Evolutionary conservation across 1,140 invertebrate genomes (phyloP), one percentile per base, ranked within the genome.

Genomic region (Lamellibrachia luymesi): DNA sequence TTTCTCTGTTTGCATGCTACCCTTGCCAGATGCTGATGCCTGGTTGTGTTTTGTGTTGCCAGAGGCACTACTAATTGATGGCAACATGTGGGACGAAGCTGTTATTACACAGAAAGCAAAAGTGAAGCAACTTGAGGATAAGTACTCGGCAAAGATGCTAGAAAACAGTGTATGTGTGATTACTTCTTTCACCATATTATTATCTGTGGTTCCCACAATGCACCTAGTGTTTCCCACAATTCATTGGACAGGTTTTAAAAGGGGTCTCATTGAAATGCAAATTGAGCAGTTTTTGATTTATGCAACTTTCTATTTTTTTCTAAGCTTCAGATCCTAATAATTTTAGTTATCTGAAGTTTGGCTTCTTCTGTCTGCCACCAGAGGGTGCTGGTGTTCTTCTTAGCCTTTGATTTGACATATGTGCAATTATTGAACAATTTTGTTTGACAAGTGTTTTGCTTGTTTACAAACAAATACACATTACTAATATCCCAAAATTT

Each of bases 131-230:
- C 92, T 93, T 8, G 93, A 93, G 51, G 91, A 92, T 50, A 93
- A 92, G 90, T 93, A 92, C 89, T 91, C 93, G 27, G 93, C 92
- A 89, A 56, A 80, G 64, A 93, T 93, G 93, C 90, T 90, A 51
- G 49, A 91, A 4, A 50, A 91, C 51, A 13, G 51, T 91, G 91
- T 91, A 91, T 10, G 64, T 80, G 64, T 80, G 64, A 80, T 80
- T 80, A 80, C 64, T 80, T 80, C 64, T 80, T 10, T 80, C 64
- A 80, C 64, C 25, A 8, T 80, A 17, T 22, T 80, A 22, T 80
- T 80, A 22, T 80, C 25, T 80, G 17, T 80, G 64, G 64, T 22
- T 80, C 7, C 64, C 64, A 80, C 64, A 80, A 80, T 80, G 64
- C 64, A 80, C 4, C 64, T 56, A 10, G 64, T 80, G 13, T 80